Evolutionary conservation across 2,113 vertebrate species (phyloP).

Genomic region (Pongo pygmaeus): DNA sequence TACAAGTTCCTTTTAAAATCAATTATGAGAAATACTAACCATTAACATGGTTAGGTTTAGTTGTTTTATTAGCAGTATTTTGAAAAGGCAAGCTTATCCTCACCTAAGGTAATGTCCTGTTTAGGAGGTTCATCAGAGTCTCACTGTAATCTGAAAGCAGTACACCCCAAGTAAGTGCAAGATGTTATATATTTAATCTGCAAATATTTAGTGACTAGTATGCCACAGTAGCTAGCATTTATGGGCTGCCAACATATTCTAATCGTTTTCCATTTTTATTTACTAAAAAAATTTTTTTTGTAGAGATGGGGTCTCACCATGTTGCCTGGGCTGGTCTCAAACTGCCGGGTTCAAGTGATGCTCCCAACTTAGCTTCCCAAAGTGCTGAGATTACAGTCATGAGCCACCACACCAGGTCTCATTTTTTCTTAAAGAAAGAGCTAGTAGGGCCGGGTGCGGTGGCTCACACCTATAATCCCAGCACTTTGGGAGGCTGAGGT

Average conservation of each 20-base stretch:
- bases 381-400: no score
- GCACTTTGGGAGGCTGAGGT: no score
- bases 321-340: no score
- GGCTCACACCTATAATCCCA: no score
- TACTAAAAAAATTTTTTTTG: background rate
- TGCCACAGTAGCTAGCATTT: background rate
- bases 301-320: no score
- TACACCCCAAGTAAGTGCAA: background rate
- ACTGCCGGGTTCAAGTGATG: no score
- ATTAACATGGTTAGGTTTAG: background rate
- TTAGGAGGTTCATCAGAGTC: background rate
- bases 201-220: background rate
- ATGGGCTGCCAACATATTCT: background rate
- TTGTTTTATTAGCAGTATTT: background rate
- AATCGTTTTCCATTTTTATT: background rate
- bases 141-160: background rate
- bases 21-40: background rate
- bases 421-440: no score
- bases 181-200: constrained; percentile 24
- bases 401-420: no score
- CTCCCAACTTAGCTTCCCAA: no score
- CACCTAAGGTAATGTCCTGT: background rate
- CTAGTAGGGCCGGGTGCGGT: no score
- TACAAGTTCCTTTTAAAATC: background rate
- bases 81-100: background rate